A percentile compares a stretch with the other conserved stretches of the same genome.
phyloP scores from a whole-genome alignment of 2,888 invertebrate species.

The Sabatieria punctata region DNA sequence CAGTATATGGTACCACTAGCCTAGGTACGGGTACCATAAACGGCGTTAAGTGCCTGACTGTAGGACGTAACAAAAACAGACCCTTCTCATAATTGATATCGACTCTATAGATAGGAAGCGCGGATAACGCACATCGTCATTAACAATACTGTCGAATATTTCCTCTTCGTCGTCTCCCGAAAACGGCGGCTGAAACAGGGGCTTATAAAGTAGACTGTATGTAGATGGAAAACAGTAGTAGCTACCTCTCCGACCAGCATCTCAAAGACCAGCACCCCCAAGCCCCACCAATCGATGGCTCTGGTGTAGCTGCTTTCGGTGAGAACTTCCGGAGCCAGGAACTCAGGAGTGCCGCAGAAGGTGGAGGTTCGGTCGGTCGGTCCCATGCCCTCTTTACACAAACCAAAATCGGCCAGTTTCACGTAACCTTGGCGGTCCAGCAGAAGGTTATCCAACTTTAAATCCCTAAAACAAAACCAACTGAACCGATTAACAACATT shows the following conservation, averaged over 20 bases:
- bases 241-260: conserved; percentile 93
- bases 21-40: too few relatives aligned
- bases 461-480: conserved; percentile 49
- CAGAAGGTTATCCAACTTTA: conserved; percentile 92
- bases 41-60: too few relatives aligned
- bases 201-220: background rate
- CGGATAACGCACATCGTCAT: conserved; percentile 98
- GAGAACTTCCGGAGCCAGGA: conserved; percentile 71
- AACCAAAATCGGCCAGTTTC: conserved; percentile 96
- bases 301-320: conserved; percentile 96
- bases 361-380: conserved; percentile 93
- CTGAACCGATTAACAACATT: too few relatives aligned
- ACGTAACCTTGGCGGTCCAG: conserved; percentile 96
- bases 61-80: too few relatives aligned
- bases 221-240: background rate
- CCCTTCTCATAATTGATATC: conserved; percentile 95
- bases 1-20: too few relatives aligned
- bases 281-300: conserved; percentile 99
- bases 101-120: conserved; percentile 89
- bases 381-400: conserved; percentile 78
- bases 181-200: conserved; percentile 61
- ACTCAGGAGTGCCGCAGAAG: conserved; percentile 92
- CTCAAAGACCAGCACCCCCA: conserved; percentile 96
- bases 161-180: conserved; percentile 99
- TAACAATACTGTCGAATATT: conserved; percentile 98